Percentiles rank a stretch among this genome's conserved stretches.
phyloP scores from a whole-genome alignment of 2,113 vertebrate genomes.

The Hypomesus transpacificus region DNA sequence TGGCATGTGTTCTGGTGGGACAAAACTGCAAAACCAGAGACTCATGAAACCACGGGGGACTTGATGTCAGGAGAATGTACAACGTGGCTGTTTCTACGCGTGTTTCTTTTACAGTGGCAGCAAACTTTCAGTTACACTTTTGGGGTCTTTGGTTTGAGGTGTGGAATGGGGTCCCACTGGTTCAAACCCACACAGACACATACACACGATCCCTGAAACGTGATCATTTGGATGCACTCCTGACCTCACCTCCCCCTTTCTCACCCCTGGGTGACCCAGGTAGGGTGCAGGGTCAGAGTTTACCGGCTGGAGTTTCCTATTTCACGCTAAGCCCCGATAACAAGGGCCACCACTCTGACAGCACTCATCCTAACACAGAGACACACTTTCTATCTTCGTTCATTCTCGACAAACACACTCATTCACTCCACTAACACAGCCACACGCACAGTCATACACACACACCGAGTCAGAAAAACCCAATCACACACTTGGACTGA shows the following conservation, averaged over 20 bases:
- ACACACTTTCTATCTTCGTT: not conserved
- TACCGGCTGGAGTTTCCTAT: slow-evolving; percentile 55
- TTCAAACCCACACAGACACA: not conserved
- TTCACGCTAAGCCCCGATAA: slow-evolving; percentile 53
- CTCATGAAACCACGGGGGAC: too few relatives aligned
- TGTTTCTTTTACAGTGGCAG: too few relatives aligned
- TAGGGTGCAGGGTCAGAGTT: slow-evolving; percentile 48
- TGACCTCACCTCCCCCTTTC: slow-evolving; percentile 42
- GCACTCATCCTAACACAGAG: slow-evolving; percentile 15
- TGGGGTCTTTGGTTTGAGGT: too few relatives aligned
- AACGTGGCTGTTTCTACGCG: too few relatives aligned
- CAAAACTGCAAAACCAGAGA: too few relatives aligned
- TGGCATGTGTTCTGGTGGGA: too few relatives aligned
- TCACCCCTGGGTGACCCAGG: slow-evolving; percentile 47
- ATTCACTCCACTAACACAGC: not conserved
- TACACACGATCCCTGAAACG: slow-evolving; percentile 35
- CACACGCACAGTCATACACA: slow-evolving; percentile 8
- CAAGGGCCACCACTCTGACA: slow-evolving; percentile 51
- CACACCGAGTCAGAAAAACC: slow-evolving; percentile 19
- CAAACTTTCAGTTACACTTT: too few relatives aligned
- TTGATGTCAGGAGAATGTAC: too few relatives aligned
- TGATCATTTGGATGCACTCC: slow-evolving; percentile 42
- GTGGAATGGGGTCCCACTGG: too few relatives aligned
- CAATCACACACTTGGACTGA: slow-evolving; percentile 15
- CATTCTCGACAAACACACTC: slow-evolving; percentile 1